Evolutionary conservation across 2,888 invertebrate genomes (phyloP).

Genomic region (Drepana falcataria): DNA sequence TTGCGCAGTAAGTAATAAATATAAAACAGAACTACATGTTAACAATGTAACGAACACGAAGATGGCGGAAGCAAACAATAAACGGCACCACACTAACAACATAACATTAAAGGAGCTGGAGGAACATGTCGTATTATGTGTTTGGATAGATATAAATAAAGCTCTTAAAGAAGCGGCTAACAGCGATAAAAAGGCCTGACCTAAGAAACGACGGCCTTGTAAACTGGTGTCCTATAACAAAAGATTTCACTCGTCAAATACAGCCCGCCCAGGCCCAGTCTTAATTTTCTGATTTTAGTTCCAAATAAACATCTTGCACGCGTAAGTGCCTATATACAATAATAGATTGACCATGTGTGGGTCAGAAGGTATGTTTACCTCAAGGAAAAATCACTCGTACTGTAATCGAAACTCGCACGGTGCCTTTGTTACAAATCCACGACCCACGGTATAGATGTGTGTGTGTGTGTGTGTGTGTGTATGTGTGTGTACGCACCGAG

Average conservation of each 20-base stretch:
- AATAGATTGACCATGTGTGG: no score
- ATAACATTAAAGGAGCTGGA: constrained; percentile 30
- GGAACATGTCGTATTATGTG: constrained; percentile 58
- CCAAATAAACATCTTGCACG: neutral
- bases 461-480: neutral
- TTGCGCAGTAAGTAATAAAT: neutral
- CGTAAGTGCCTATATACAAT: no score
- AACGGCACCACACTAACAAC: constrained; percentile 27
- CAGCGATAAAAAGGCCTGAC: constrained; percentile 60
- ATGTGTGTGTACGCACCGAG: constrained; percentile 71
- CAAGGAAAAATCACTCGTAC: no score
- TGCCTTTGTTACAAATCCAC: no score
- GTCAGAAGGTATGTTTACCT: no score
- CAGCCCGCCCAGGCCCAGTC: constrained; percentile 3
- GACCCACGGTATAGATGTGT: no score
- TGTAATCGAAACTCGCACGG: no score
- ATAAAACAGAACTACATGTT: constrained; percentile 22
- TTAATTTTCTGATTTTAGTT: neutral
- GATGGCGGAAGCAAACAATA: constrained; percentile 24
- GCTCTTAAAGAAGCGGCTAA: constrained; percentile 54
- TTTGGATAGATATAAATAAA: constrained; percentile 40
- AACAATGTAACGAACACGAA: constrained; percentile 18
- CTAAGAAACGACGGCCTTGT: constrained; percentile 74
- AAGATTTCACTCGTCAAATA: constrained; percentile 42
- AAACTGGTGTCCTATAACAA: constrained; percentile 77